phyloP scores from a whole-genome alignment of 2,113 vertebrate species.

The Chaenocephalus aceratus region DNA sequence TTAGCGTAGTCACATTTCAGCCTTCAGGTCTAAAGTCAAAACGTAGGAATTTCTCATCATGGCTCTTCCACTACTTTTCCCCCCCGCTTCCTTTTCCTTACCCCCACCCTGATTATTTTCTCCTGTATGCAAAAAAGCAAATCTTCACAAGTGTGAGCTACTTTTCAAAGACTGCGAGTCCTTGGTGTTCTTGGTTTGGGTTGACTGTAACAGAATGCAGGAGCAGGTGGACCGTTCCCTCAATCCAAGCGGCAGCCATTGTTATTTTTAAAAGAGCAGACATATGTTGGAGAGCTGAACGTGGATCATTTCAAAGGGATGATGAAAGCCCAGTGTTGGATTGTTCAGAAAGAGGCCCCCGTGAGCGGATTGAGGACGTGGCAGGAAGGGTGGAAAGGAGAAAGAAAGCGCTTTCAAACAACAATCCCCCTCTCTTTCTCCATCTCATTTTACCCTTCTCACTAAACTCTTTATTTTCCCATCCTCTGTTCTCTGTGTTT shows the following conservation, averaged over 20 bases:
- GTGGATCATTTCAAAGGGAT: constrained; percentile 75
- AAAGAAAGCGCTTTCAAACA: constrained; percentile 69
- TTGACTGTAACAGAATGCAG: constrained; percentile 72
- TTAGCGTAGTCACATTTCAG: constrained; percentile 11
- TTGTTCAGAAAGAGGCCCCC: constrained; percentile 79
- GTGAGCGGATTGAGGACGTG: constrained; percentile 70
- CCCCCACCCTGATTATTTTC: constrained; percentile 6
- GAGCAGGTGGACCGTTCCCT: constrained; percentile 79
- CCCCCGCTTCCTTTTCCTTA: not conserved
- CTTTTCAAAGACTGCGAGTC: constrained; percentile 78
- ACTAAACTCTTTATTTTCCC: constrained; percentile 42
- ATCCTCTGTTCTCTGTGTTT: constrained; percentile 31
- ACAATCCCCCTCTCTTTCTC: constrained; percentile 46
- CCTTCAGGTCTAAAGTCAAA: too few species aligned
- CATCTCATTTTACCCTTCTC: constrained; percentile 45
- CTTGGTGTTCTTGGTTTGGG: constrained; percentile 61
- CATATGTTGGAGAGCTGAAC: constrained; percentile 78
- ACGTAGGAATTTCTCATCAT: not conserved
- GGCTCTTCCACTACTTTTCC: not conserved
- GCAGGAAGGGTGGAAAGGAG: constrained; percentile 71
- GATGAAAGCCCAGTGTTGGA: constrained; percentile 81
- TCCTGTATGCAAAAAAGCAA: not conserved
- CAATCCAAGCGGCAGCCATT: constrained; percentile 76
- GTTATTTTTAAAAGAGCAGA: constrained; percentile 78
- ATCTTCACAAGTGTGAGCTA: constrained; percentile 23